These are phyloP conservation scores for Paratilapia polleni DNA, from an alignment of 2,113 vertebrate genomes.

Conservation along the genomic window DNA sequence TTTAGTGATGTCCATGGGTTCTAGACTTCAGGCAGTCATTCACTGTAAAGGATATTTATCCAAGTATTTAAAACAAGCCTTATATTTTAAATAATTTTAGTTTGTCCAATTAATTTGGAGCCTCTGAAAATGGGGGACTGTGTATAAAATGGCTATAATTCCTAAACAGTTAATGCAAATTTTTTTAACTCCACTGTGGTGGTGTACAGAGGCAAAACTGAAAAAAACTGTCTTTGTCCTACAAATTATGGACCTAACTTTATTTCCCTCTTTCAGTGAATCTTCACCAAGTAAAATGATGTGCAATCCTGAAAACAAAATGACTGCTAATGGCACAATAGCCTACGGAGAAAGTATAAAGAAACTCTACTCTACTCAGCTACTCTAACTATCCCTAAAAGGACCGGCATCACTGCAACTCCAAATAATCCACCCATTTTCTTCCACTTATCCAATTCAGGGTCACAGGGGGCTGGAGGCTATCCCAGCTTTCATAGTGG, in stretches of 20 bases:
- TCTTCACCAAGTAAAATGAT: no score
- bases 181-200: neutral
- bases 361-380: no score
- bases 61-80: neutral
- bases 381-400: no score
- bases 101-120: neutral
- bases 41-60: neutral
- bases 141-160: neutral
- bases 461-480: no score
- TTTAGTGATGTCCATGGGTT: neutral
- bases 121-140: neutral
- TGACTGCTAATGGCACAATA: no score
- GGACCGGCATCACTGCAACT: neutral
- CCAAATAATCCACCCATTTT: neutral
- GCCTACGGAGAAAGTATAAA: no score
- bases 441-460: neutral
- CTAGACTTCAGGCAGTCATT: neutral
- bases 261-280: no score
- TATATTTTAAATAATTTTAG: neutral
- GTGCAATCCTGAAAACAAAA: no score
- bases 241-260: neutral
- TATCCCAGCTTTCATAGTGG: no score
- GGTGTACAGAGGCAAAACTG: neutral
- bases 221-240: neutral
- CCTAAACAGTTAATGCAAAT: neutral